Base-by-base conservation (phyloP, 2,888 invertebrate genomes). In the Maniola hyperantus region DNA sequence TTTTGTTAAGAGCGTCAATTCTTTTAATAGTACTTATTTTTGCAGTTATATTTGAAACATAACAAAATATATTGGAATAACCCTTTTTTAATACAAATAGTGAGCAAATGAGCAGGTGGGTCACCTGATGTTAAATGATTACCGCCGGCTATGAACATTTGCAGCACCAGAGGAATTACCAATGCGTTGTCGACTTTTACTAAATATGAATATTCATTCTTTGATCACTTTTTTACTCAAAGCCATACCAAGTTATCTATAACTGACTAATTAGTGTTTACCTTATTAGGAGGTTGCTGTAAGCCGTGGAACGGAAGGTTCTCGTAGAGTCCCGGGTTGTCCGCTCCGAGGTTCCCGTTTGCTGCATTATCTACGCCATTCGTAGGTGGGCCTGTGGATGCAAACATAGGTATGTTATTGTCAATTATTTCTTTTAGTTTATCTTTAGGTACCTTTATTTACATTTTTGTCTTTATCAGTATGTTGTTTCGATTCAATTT, bases 271-370 rank as follows among this genome's bases (percentile, higher is more conserved):
- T 18, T 8, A 39, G 34, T 50, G 20, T 10, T 90, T 95, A 98
- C 98, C 97, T 98, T 98, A 91, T 97, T 96, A 80, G 97, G 97
- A 83, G 97, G 97, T 90, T 97, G 96, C 93, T 97, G 97, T 83
- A 98, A 95, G 79, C 97, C 97, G 89, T 98, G 98, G 95, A 98
- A 98, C 83, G 98, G 98, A 82, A 98, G 95, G 93, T 98, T 98
- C 93, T 98, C 98, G 94, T 98, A 98, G 85, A 96, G 96, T 87
- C 97, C 97, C 77, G 96, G 96, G 87, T 96, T 95, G 88, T 97
- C 97, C 91, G 95, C 95, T 86, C 95, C 94, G 55, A 90, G 77
- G 77, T 81, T 93, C 93, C 96, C 94, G 94, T 95, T 93, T 72
- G 87, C 83, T 70, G 88, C 87, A 90, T 87, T 91, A 92, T 91